Percentiles rank a stretch among this genome's conserved stretches.
Evolutionary conservation across 2,113 vertebrate species (phyloP).

Genomic region (Megaceryle torquata): DNA sequence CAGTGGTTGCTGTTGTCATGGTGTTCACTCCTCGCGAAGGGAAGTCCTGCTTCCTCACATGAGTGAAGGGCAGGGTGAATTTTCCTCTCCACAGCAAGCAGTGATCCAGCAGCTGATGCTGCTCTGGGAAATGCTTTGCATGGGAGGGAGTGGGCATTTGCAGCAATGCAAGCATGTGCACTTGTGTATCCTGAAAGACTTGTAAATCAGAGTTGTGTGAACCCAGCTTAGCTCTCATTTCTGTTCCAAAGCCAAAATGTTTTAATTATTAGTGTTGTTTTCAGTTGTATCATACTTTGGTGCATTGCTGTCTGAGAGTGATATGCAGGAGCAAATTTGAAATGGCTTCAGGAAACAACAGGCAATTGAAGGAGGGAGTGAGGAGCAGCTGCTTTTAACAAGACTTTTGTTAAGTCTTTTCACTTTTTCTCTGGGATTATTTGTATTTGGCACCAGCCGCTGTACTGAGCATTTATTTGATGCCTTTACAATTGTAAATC

Average conservation of each 20-base stretch:
- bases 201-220: not conserved
- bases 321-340: not conserved
- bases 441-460: not conserved
- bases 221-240: not conserved
- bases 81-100: not conserved
- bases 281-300: not conserved
- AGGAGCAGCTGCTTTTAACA: constrained; percentile 26
- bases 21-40: not conserved
- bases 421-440: constrained; percentile 28
- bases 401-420: not conserved
- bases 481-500: constrained; percentile 27
- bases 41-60: not conserved
- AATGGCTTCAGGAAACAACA: not conserved
- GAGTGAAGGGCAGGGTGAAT: not conserved
- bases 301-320: not conserved
- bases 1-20: not conserved
- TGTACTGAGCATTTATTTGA: not conserved
- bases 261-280: not conserved
- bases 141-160: not conserved
- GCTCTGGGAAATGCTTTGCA: not conserved
- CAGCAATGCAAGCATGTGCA: not conserved
- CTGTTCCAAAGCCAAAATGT: not conserved
- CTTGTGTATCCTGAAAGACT: not conserved
- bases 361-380: not conserved
- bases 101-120: not conserved